Evolutionary conservation across 2,113 vertebrate genomes (phyloP), one percentile per base, ranked within the genome.

Genomic region (Saguinus imperator): DNA sequence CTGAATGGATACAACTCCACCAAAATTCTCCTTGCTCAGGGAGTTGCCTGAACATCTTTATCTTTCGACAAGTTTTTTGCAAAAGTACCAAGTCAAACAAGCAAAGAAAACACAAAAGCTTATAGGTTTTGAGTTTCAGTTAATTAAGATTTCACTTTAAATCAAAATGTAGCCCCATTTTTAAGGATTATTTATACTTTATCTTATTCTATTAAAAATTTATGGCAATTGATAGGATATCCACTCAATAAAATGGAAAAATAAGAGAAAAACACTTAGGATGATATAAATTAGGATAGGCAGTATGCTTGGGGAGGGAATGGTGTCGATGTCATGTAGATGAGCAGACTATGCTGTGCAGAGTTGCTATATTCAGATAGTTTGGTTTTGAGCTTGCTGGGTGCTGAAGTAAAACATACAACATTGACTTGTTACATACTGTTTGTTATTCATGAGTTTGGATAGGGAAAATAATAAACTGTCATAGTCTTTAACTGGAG

Each of bases 141-240:
- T 91, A 37, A 29, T 37, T 94, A 87, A 79, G 27, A 29, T 85
- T 89, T 50, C 2, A 83, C 82, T 92, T 94, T 52, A 79, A 92
- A 80, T 66, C 58, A 45, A 80, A 20, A 48, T 72, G 8, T 35
- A 87, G 23, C 29, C 50, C 64, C 52, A 48, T 92, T 40, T 84
- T 87, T 23, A 16, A 94, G 50, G 17, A 40, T 73, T 21, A 61
- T 66, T 94, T 70, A 17, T 40, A 43, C 23, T 79, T 52, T 55
- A 77, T 58, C 27, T 70, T 7, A 61, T 77, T 87, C 43, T 45
- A 17, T 70, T 77, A 84, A 89, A 55, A 43, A 96, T 79, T 64
- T 91, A 23, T 79, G n/a, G 68, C 29, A 76, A 35, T 40, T 87
- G 57, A 76, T 13, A 77, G 40, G 77, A 76, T 32, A 82, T 50